phyloP scores from a whole-genome alignment of 2,888 invertebrate species.

The Congeria kusceri region DNA sequence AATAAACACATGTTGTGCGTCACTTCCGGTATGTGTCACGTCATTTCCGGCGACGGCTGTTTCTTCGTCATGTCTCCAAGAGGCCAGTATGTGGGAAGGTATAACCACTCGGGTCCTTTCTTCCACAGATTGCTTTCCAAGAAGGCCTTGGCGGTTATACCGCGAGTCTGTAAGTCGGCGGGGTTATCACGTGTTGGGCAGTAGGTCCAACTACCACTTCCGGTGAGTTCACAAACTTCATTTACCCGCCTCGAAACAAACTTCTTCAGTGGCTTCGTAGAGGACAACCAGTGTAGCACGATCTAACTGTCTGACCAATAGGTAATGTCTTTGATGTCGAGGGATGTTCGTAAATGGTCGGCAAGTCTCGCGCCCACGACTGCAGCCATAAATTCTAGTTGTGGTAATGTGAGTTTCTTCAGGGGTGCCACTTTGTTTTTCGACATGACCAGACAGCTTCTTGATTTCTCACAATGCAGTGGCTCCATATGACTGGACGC shows the following conservation, averaged over 20 bases:
- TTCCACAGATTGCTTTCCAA: not conserved
- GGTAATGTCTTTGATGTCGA: not conserved
- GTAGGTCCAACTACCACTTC: not conserved
- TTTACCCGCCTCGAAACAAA: not conserved
- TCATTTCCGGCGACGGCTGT: too few species aligned
- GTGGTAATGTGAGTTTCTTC: constrained; percentile 5
- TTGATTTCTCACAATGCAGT: not conserved
- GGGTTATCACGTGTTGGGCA: constrained; percentile 15
- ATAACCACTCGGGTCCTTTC: constrained; percentile 1
- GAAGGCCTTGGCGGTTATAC: not conserved
- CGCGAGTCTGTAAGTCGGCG: constrained; percentile 14
- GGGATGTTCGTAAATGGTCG: not conserved
- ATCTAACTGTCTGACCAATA: constrained; percentile 12
- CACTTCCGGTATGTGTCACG: too few species aligned
- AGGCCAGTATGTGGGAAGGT: too few species aligned
- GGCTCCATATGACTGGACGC: constrained; percentile 1
- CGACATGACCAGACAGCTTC: not conserved
- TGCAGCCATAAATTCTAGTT: constrained; percentile 14
- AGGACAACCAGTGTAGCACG: not conserved
- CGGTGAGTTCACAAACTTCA: not conserved
- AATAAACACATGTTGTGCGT: too few species aligned
- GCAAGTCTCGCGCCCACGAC: constrained; percentile 7
- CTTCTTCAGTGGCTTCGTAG: not conserved
- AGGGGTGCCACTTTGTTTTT: not conserved
- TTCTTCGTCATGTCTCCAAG: too few species aligned